A percentile compares a stretch with the other conserved stretches of the same genome.
These are phyloP conservation scores for Parasteatoda tepidariorum DNA, from an alignment of 1,140 invertebrate genomes.

Conservation along the genomic window DNA sequence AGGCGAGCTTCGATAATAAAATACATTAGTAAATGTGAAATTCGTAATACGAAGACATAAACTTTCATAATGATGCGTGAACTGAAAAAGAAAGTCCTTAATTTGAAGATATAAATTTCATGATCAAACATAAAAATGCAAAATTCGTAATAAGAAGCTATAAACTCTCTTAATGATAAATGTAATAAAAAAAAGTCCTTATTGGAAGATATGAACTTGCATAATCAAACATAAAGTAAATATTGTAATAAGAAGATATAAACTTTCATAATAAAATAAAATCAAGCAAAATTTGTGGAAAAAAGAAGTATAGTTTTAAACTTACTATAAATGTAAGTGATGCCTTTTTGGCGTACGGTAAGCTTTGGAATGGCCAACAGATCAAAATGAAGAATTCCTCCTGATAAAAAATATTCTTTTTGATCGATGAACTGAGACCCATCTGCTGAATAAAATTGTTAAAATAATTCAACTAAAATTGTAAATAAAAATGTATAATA, in stretches of 20 bases:
- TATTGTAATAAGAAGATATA: neutral
- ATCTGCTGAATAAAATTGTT: too few relatives aligned
- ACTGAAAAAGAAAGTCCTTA: too few relatives aligned
- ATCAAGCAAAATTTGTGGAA: neutral
- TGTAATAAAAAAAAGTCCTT: neutral
- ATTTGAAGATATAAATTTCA: too few relatives aligned
- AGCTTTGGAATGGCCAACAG: neutral
- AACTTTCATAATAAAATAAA: neutral
- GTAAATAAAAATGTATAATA: too few relatives aligned
- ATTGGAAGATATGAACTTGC: neutral
- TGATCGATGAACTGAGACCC: neutral
- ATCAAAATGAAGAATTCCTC: constrained; percentile 13
- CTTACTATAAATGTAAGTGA: constrained; percentile 10
- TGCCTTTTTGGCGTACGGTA: neutral
- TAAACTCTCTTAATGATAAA: neutral
- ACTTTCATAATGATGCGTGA: too few relatives aligned
- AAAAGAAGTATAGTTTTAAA: neutral
- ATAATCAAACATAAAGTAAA: neutral
- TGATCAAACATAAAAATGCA: too few relatives aligned
- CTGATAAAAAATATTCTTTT: neutral
- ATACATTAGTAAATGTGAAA: too few relatives aligned
- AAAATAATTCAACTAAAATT: too few relatives aligned
- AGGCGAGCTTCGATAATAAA: too few relatives aligned
- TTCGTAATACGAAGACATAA: too few relatives aligned
- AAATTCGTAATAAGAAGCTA: too few relatives aligned